Evolutionary conservation across 2,113 vertebrate genomes (phyloP).

Genomic region (Gymnarchus niloticus): DNA sequence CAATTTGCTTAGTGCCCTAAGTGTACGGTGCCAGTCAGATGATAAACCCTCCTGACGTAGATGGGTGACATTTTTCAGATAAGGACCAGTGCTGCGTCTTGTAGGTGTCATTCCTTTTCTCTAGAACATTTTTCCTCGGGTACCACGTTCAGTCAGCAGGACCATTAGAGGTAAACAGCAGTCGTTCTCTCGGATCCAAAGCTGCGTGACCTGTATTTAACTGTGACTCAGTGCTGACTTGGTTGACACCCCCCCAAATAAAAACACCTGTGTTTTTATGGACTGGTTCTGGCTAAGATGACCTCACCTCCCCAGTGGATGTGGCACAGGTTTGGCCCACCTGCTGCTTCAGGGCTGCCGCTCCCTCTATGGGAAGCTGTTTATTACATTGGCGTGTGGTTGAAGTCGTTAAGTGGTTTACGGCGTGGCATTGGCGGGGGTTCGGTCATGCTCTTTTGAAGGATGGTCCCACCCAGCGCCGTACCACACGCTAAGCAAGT

Average conservation of each 20-base stretch:
- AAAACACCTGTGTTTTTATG: background rate
- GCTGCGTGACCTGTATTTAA: background rate
- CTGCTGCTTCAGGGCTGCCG: too few relatives aligned
- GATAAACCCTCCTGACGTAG: too few relatives aligned
- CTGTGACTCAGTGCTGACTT: background rate
- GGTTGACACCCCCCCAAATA: background rate
- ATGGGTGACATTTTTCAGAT: background rate
- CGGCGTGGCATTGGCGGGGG: background rate
- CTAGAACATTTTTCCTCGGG: background rate
- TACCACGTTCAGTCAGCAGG: background rate
- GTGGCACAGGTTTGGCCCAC: conserved; percentile 1
- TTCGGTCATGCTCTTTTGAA: background rate
- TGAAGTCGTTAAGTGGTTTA: background rate
- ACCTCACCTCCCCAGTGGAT: background rate
- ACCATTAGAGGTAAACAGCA: background rate
- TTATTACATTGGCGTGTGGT: background rate
- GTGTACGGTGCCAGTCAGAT: background rate
- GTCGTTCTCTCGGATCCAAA: background rate
- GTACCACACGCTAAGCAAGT: background rate
- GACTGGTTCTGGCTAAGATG: background rate
- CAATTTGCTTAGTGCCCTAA: background rate
- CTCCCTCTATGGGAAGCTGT: background rate
- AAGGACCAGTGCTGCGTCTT: background rate
- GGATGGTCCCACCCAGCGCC: background rate
- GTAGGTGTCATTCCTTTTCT: background rate